These are phyloP conservation scores for Oryzias sinensis DNA, from an alignment of 2,797 vertebrate genomes.

Conservation along the genomic window DNA sequence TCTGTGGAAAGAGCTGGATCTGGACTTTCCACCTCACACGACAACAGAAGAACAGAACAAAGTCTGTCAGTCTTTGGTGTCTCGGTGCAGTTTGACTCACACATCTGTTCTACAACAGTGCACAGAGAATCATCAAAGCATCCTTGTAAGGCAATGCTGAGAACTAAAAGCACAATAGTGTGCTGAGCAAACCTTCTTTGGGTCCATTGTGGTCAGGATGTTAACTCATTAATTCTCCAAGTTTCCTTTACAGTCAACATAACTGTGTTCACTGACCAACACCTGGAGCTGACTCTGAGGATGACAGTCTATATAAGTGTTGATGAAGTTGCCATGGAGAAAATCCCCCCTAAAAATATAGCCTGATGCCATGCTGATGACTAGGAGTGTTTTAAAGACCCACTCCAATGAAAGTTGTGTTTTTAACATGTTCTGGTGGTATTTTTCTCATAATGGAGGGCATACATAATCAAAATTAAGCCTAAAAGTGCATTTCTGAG, in stretches of 20 bases:
- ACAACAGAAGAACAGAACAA: constrained; percentile 26
- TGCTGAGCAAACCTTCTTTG: constrained; percentile 9
- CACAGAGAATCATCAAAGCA: constrained; percentile 5
- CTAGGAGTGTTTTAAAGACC: neutral
- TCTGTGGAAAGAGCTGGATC: constrained; percentile 26
- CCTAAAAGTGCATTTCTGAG: too few species aligned
- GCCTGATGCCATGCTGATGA: constrained; percentile 35
- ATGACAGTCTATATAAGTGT: constrained; percentile 47
- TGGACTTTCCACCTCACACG: constrained; percentile 56
- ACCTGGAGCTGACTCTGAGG: constrained; percentile 51
- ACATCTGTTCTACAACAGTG: constrained; percentile 26
- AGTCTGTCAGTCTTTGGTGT: constrained; percentile 16
- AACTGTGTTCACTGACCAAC: constrained; percentile 56
- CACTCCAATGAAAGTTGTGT: too few species aligned
- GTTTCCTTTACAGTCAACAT: constrained; percentile 56
- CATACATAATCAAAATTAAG: constrained; percentile 5
- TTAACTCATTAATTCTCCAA: constrained; percentile 42
- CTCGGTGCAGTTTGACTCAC: constrained; percentile 37
- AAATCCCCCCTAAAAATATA: constrained; percentile 17
- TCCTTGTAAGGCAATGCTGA: constrained; percentile 2
- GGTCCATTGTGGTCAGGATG: constrained; percentile 33
- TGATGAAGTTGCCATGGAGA: constrained; percentile 48
- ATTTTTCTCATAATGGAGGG: too few species aligned
- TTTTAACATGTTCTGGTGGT: too few species aligned
- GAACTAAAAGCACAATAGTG: constrained; percentile 8